Evolutionary conservation across 2,888 invertebrate species (phyloP), one percentile per base, ranked within the genome.

Genomic region (Dexiosoma caninum): DNA sequence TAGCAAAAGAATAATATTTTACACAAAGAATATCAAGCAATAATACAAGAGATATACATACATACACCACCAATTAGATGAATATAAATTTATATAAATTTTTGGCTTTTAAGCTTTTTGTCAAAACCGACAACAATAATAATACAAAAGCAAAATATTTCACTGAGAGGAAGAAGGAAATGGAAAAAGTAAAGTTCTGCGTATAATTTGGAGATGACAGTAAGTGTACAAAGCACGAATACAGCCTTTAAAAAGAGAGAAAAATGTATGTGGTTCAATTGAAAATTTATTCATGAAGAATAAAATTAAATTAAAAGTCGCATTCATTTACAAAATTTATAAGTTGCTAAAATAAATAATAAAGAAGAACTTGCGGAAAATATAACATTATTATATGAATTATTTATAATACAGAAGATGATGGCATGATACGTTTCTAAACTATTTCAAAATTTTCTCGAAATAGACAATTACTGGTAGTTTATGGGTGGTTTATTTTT

Each of bases 61-160:
- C 9, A 9, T 16, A 19, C 16, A 27, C 9, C 8, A 30, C 62
- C 57, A 77, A 57, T 62, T 42, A 64, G 21, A 74, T 32, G 69
- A 35, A 62, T 57, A 78, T 69, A 74, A 55, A 57, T 72, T 78
- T 78, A 67, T 37, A 67, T 67, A 67, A 67, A 60, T 69, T 69
- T 27, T 74, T 35, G 74, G 57, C 66, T 60, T 59, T 78, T 72
- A 40, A 72, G 59, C 74, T 64, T 79, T 66, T 51, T 62, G 62
- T 62, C 23, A 60, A 69, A 77, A 16, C 14, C 7, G 16, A 53
- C 46, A 60, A 32, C 53, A 64, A 60, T 32, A 35, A 32, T 60
- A 64, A 60, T 32, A 35, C 23, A 30, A 62, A 69, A 14, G 12
- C 4, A 40, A 57, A 57, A 57, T 19, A 30, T 42, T 30, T 66